Evolutionary conservation across 2,113 vertebrate genomes (phyloP), one percentile per base, ranked within the genome.

Genomic region (Sander vitreus): DNA sequence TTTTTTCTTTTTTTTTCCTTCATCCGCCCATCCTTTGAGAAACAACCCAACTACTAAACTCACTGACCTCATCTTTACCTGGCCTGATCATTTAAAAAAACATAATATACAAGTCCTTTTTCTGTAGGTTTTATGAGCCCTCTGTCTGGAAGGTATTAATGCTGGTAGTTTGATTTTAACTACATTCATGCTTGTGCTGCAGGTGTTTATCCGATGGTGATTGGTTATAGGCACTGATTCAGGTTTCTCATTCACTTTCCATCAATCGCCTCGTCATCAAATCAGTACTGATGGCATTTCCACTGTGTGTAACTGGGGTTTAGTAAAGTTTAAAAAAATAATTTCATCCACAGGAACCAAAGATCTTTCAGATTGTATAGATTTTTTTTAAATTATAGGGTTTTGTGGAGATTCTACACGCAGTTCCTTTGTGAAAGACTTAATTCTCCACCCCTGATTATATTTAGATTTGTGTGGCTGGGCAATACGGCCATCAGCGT

Each of bases 111-210:
- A 67, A 30, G 39, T 83, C 73, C 59, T 79, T 76, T 36, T 30
- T 81, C 76, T 73, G 72, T 63, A 65, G 68, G 39, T 75, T 86
- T 73, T 14, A 69, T 48, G 60, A 88, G 78, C 82, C 83, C 86
- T 82, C 59, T 72, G 77, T 80, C 48, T 60, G 71, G 68, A 77
- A 83, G 54, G 43, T 66, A 10, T 70, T 47, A 74, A 67, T 91
- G 88, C 89, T 94, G 93, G 92, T 89, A 88, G 65, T 81, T 79
- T 70, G 59, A 53, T 72, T 79, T 67, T 5, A 80, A 89, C 90
- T 93, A 92, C 92, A 93, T 94, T 94, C 91, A 86, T 74, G 85
- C 77, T 85, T 93, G 90, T 85, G 91, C 88, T 87, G 89, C 85
- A 86, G 91, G 87, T 67, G 83, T 76, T 76, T 58, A 36, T 88